A percentile compares a stretch with the other conserved stretches of the same genome.
Conservation (phyloP, 2,888 invertebrate species). For the Dascillus cervinus region DNA sequence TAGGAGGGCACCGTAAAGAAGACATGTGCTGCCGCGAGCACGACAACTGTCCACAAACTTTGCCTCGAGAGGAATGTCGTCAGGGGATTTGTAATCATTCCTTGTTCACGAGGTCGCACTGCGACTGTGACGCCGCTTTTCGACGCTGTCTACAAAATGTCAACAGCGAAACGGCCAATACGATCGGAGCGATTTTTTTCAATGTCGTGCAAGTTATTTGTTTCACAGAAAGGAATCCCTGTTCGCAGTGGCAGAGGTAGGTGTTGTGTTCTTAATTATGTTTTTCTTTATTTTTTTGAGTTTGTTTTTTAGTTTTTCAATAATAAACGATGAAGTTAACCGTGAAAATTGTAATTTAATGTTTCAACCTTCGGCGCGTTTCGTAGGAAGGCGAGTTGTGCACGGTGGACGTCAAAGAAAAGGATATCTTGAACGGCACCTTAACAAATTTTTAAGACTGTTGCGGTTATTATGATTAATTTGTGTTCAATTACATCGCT, state of each 20-base stretch:
- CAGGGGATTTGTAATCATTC: slow-evolving; percentile 62
- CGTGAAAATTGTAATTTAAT: neutral
- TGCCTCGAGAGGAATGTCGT: slow-evolving; percentile 52
- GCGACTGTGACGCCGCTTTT: slow-evolving; percentile 66
- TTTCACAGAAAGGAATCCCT: slow-evolving; percentile 58
- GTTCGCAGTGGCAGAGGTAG: slow-evolving; percentile 56
- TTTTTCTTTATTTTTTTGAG: no score
- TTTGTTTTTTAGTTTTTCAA: slow-evolving; percentile 8
- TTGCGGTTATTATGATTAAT: no score
- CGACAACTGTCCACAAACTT: slow-evolving; percentile 58
- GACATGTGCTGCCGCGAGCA: slow-evolving; percentile 69
- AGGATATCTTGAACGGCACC: slow-evolving; percentile 16
- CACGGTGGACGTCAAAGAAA: slow-evolving; percentile 5
- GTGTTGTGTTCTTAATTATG: slow-evolving; percentile 20
- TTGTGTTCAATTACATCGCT: no score
- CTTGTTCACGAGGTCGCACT: slow-evolving; percentile 62
- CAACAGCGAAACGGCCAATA: slow-evolving; percentile 62
- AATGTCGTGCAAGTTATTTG: slow-evolving; percentile 67
- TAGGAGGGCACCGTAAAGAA: slow-evolving; percentile 56
- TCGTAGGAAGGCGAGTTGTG: neutral
- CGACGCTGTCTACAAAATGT: slow-evolving; percentile 59
- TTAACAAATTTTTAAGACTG: slow-evolving; percentile 22
- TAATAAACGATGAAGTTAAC: no score
- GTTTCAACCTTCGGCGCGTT: neutral
- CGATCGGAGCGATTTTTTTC: slow-evolving; percentile 66